Percentiles rank a stretch among this genome's conserved stretches.
Conservation (phyloP, 2,888 invertebrate species). For the Agelastica alni region DNA sequence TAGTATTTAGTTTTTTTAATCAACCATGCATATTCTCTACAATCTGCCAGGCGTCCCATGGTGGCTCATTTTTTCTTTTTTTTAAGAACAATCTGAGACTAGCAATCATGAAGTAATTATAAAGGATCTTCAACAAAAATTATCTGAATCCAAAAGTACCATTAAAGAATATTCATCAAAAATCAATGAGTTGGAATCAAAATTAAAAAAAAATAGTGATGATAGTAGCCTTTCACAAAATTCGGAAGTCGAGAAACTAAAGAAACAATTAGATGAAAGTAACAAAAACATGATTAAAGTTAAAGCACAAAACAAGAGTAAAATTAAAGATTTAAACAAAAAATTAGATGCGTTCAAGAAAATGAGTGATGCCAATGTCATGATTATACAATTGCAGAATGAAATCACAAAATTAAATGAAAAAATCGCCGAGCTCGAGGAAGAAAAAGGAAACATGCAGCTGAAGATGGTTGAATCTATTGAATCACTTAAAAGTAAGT, state of each 20-base stretch:
- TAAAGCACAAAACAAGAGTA: conserved; percentile 71
- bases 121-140: conserved; percentile 27
- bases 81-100: conserved; percentile 24
- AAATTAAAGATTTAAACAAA: conserved; percentile 76
- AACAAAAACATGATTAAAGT: conserved; percentile 79
- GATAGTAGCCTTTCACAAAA: conserved; percentile 39
- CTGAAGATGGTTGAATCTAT: conserved; percentile 77
- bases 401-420: conserved; percentile 69
- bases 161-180: conserved; percentile 33
- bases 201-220: conserved; percentile 36
- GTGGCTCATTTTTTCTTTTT: too few species aligned
- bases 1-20: too few species aligned
- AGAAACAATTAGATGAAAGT: conserved; percentile 71
- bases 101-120: conserved; percentile 30
- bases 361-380: conserved; percentile 69
- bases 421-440: conserved; percentile 76
- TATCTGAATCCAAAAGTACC: conserved; percentile 31
- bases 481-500: conserved; percentile 35
- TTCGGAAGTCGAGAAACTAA: conserved; percentile 60
- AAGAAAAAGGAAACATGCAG: conserved; percentile 90
- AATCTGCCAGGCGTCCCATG: too few species aligned
- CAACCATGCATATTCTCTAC: too few species aligned
- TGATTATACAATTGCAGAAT: conserved; percentile 67
- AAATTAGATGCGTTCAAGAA: conserved; percentile 70
- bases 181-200: conserved; percentile 40